phyloP scores from a whole-genome alignment of 1,140 invertebrate genomes.

The Cydia splendana region DNA sequence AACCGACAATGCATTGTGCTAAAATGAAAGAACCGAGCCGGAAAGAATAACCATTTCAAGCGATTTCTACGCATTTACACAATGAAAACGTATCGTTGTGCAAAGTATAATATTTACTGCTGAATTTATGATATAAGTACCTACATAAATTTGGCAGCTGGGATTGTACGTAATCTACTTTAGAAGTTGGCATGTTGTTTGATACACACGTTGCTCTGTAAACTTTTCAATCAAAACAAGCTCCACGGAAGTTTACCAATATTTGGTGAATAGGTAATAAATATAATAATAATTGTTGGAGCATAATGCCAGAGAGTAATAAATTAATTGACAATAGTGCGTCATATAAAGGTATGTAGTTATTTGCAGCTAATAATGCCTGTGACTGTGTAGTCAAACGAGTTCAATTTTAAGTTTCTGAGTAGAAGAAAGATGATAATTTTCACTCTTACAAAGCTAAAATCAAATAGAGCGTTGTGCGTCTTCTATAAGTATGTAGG shows the following conservation, averaged over 20 bases:
- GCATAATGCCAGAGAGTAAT: too few species aligned
- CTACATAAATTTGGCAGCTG: conserved; percentile 5
- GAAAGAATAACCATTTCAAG: conserved; percentile 27
- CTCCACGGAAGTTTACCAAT: background rate
- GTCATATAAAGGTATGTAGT: too few species aligned
- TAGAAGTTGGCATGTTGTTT: conserved; percentile 7
- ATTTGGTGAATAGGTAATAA: background rate
- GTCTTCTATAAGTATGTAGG: too few species aligned
- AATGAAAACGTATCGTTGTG: conserved; percentile 17
- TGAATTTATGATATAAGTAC: background rate
- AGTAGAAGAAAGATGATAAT: too few species aligned
- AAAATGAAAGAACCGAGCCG: conserved; percentile 21
- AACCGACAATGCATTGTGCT: conserved; percentile 16
- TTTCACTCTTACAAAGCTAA: too few species aligned
- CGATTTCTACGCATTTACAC: conserved; percentile 17
- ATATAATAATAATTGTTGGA: background rate
- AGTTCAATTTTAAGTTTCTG: too few species aligned
- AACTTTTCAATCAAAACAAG: conserved; percentile 2
- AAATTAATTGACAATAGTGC: too few species aligned
- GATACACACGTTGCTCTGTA: conserved; percentile 1
- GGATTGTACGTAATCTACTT: conserved; percentile 19
- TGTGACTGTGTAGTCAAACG: too few species aligned
- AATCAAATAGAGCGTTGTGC: too few species aligned
- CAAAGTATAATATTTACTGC: conserved; percentile 15
- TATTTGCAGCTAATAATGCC: too few species aligned